Evolutionary conservation across 2,797 vertebrate genomes (phyloP), one percentile per base, ranked within the genome.

Genomic region (Ispidina lecontei): DNA sequence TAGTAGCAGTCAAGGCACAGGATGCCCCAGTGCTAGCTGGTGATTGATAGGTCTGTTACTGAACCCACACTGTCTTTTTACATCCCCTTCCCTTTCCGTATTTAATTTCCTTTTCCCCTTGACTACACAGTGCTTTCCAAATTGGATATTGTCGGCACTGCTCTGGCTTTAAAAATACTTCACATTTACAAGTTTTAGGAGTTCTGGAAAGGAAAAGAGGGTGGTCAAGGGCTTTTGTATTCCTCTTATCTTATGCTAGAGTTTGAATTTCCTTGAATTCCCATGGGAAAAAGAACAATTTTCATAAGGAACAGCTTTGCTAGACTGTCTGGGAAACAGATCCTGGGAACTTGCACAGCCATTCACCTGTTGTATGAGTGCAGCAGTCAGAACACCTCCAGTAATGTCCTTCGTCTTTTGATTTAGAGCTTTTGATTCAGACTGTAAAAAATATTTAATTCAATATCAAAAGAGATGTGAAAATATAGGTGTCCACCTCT

Each of bases 31-130:
- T 68, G 77, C 43, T 79, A 44, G 83, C 69, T 51, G 52, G 35
- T 96, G 94, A 95, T 89, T 85, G 93, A 95, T 96, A 81, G 63
- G 52, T 65, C 71, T 81, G 90, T 52, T 59, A 55, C 76, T 92
- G 76, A 72, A 81, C 58, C 70, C 77, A 23, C 75, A 26, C 54
- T 90, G 92, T 87, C 94, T 89, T 85, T 74, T 49, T 56, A 55
- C 58, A 67, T 95, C 88, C 85, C 68, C 58, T 97, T 97, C 91
- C 95, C 28, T 95, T 95, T 86, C 91, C 85, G 25, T 20, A 29
- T 91, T 93, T 84, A 59, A 91, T 95, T 96, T 97, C 97, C 95
- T 91, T 96, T 97, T 97, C 93, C 95, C 26, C 35, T 93, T 26
- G 9, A 91, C 68, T 82, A n/a, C 8, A 14, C 15, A 63, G 67